Evolutionary conservation across 64 coral and sea anemone species (phyloP).

Genomic region (Astreopora myriophthalma): DNA sequence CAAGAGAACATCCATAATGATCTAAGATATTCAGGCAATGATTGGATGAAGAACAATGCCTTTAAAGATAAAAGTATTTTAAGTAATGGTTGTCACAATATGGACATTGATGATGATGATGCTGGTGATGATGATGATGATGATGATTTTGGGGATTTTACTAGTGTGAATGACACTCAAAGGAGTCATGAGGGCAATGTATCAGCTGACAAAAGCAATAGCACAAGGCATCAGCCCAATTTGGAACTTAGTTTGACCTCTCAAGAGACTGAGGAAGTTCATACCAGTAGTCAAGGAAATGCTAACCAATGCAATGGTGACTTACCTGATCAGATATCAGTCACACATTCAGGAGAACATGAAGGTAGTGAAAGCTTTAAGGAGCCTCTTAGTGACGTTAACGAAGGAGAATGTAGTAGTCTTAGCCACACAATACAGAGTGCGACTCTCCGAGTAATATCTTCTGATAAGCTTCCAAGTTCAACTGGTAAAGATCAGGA

Average conservation of each 20-base stretch:
- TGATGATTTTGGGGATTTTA: slow-evolving; percentile 81
- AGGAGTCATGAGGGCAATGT: background rate
- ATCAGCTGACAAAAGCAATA: background rate
- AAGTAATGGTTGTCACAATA: background rate
- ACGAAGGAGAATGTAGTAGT: background rate
- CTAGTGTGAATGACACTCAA: background rate
- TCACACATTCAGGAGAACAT: background rate
- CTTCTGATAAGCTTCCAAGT: background rate
- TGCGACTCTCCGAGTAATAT: background rate
- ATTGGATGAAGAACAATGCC: background rate
- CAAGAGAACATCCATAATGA: background rate
- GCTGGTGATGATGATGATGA: background rate
- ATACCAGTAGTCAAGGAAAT: background rate
- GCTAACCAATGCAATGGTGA: background rate
- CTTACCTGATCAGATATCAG: background rate
- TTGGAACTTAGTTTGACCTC: background rate
- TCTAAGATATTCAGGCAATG: background rate
- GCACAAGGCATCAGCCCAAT: background rate
- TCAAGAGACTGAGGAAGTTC: background rate
- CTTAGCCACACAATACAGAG: background rate
- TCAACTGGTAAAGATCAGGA: background rate
- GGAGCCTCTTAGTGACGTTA: background rate
- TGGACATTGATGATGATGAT: background rate
- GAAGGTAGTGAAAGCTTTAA: background rate
- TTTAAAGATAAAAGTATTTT: background rate